Evolutionary conservation across 2,888 invertebrate genomes (phyloP), one percentile per base, ranked within the genome.

Genomic region (Orthonychiurus folsomi): DNA sequence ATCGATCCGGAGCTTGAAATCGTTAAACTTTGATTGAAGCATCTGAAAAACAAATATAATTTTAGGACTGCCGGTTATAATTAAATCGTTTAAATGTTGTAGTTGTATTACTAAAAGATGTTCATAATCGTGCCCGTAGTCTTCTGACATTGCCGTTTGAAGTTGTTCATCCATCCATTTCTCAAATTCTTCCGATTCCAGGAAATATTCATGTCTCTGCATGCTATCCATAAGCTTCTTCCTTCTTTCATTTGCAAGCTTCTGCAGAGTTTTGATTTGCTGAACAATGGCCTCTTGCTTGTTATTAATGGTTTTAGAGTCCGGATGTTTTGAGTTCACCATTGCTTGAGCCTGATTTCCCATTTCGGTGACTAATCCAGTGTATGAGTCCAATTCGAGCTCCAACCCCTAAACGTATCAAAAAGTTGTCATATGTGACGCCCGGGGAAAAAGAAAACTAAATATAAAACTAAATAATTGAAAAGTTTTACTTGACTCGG

Each of bases 111-210:
- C 86, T 79, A 89, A 76, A 59, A 93, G 78, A 79, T 93, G 93
- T 74, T 93, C 93, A 74, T 88, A 94, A 77, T 96, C 95, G 76
- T 90, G 90, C 0, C 95, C 95, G 74, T 91, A 94, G 76, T 95
- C 95, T 74, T 94, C 93, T 62, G 89, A 89, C 58, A 87, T 86
- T 1, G 94, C 93, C 0, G 87, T 86, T 59, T 89, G 87, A 74
- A 89, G 85, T 76, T 94, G 91, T 73, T 94, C 93, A 67, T 86
- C 85, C 59, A 96, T 91, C 93, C 94, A 95, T 73, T 86, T 84
- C 75, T 93, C 92, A 58, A 95, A 81, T 74, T 94, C 94, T 1
- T 87, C 86, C 57, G 89, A 89, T 78, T 95, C 94, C 0, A 88
- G 81, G 76, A 93, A 84, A 77, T 93, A 95, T 75, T 94, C 93